These are phyloP conservation scores for Trachelus troglodyta DNA, from an alignment of 2,888 invertebrate genomes.

Conservation along the genomic window DNA sequence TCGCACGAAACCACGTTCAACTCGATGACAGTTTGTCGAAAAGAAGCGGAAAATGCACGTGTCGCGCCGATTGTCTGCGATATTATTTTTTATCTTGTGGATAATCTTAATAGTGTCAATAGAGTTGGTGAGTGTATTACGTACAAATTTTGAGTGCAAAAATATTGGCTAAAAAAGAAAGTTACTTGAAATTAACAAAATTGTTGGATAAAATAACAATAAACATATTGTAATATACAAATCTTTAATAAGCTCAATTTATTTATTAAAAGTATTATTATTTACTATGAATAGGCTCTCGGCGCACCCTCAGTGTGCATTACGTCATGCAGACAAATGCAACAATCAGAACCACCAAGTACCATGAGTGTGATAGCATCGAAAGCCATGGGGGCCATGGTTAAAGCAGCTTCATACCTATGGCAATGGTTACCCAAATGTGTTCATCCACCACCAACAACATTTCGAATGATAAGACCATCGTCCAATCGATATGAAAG, in stretches of 20 bases:
- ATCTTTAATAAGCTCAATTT: not conserved
- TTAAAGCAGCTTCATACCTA: conserved; percentile 29
- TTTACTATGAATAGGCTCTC: not conserved
- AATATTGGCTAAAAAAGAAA: not conserved
- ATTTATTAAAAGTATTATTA: not conserved
- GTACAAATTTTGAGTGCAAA: not conserved
- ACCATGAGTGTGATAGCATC: conserved; percentile 20
- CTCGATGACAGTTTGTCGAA: not conserved
- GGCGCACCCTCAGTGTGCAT: not conserved
- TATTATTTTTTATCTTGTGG: not conserved
- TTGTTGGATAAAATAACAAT: not conserved
- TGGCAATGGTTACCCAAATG: conserved; percentile 31
- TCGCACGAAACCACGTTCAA: not conserved
- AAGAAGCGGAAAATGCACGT: not conserved
- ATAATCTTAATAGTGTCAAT: not conserved
- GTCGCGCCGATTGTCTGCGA: not conserved
- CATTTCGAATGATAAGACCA: not conserved
- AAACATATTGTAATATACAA: not conserved
- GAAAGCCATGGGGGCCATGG: conserved; percentile 27
- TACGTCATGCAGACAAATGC: not conserved
- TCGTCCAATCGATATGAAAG: not conserved
- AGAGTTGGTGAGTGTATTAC: not conserved
- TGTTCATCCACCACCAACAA: conserved; percentile 17
- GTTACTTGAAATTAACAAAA: not conserved
- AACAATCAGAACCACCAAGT: not conserved